Evolutionary conservation across 2,797 vertebrate genomes (phyloP).

Genomic region (Anguilla pacifica): DNA sequence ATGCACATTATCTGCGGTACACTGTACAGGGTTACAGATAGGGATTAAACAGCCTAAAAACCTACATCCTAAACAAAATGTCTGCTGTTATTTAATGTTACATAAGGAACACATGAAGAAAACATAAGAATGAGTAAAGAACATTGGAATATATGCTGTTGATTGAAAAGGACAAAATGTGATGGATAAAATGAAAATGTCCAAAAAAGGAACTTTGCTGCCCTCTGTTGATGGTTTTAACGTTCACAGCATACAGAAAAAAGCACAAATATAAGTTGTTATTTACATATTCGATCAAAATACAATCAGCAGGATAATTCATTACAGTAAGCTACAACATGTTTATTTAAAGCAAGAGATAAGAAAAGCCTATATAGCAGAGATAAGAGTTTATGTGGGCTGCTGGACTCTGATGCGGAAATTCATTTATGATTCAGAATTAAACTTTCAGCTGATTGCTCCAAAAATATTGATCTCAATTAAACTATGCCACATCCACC

Average conservation of each 20-base stretch:
- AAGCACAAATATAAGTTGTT: neutral
- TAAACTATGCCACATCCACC: neutral
- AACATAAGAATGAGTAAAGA: neutral
- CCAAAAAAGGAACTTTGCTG: neutral
- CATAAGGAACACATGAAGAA: neutral
- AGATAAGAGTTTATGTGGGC: conserved; percentile 16
- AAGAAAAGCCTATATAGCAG: neutral
- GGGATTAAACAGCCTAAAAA: neutral
- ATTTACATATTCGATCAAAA: neutral
- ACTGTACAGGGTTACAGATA: neutral
- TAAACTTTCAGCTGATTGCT: neutral
- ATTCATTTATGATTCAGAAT: neutral
- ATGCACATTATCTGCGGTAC: neutral
- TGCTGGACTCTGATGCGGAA: conserved; percentile 12
- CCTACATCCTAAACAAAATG: neutral
- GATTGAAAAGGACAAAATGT: neutral
- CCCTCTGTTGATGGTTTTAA: neutral
- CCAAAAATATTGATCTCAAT: neutral
- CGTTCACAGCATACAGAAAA: neutral
- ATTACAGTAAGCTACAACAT: neutral
- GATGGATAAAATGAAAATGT: neutral
- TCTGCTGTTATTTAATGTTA: neutral
- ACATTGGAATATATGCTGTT: neutral
- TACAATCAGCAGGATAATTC: neutral
- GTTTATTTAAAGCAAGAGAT: neutral